Evolutionary conservation across 2,888 invertebrate species (phyloP), one percentile per base, ranked within the genome.

Genomic region (Melikaiella ostensackeni): DNA sequence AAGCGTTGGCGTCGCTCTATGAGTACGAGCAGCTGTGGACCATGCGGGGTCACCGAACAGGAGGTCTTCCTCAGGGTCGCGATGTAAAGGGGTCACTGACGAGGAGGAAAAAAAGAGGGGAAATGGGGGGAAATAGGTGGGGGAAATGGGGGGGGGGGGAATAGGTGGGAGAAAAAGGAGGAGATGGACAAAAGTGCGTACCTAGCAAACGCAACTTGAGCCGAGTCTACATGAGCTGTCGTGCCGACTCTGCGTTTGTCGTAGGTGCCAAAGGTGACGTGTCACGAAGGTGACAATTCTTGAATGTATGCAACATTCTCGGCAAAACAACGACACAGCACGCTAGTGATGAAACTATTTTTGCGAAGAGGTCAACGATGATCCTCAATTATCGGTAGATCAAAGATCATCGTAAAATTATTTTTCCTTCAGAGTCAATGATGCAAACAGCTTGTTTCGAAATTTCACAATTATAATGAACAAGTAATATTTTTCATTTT

Each of bases 181-280:
- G 79, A 77, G 79, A 73, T 73, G 81, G 78, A 78, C 78, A 79
- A 77, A 75, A 33, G 64, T 75, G 70, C 62, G 77, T 61, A 50
- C 61, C 57, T 19, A 27, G 76, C 77, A 76, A 74, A 77, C 33
- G 80, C 81, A 78, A 81, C 80, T 80, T 76, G 77, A 77, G 75
- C 74, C 74, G 75, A 70, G 75, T 79, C 76, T 76, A 81, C 73
- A 66, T 74, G 73, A 30, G 62, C 76, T 73, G 76, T 74, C 80
- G 76, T 80, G 78, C 76, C 74, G 76, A 75, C 75, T 75, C 64
- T 70, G 70, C 77, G 76, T 78, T 76, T 77, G 76, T 79, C 62
- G 78, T 79, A 79, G 82, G 80, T 83, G 81, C 79, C 83, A 79
- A 80, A 82, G 81, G 81, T 80, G 81, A 77, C 80, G 80, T 79